Evolutionary conservation across 2,888 invertebrate species (phyloP).

Genomic region (Dascillus cervinus): DNA sequence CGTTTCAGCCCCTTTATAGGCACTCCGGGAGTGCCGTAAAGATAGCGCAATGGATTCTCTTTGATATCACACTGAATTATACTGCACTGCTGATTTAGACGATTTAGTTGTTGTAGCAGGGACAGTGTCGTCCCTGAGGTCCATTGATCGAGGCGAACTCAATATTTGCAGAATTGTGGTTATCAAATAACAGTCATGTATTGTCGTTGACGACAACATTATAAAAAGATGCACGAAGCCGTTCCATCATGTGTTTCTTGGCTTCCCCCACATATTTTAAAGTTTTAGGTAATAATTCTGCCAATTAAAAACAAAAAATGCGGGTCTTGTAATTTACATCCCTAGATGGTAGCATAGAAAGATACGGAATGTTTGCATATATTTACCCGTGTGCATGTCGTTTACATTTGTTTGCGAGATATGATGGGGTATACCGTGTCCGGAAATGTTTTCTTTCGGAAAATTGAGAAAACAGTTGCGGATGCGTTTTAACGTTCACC

Average conservation of each 20-base stretch:
- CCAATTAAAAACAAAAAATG: constrained; percentile 39
- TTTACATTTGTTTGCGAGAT: constrained; percentile 15
- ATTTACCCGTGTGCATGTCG: constrained; percentile 22
- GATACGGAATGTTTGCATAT: constrained; percentile 22
- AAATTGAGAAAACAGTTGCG: no score
- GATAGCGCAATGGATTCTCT: no score
- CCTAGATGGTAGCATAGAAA: constrained; percentile 30
- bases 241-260: constrained; percentile 17
- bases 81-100: no score
- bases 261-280: constrained; percentile 25
- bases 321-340: constrained; percentile 32
- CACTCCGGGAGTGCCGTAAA: no score
- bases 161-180: constrained; percentile 21
- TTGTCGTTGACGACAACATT: constrained; percentile 29
- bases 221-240: constrained; percentile 22
- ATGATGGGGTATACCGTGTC: constrained; percentile 4
- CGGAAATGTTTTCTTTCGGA: no score
- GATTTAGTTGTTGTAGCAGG: no score
- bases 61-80: no score
- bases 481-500: no score
- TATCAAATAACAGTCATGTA: constrained; percentile 32
- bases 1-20: no score
- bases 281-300: constrained; percentile 32
- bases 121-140: no score
- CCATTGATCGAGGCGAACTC: no score